Base-by-base conservation (phyloP, 1,140 invertebrate genomes). In the Drosophila elegans region DNA sequence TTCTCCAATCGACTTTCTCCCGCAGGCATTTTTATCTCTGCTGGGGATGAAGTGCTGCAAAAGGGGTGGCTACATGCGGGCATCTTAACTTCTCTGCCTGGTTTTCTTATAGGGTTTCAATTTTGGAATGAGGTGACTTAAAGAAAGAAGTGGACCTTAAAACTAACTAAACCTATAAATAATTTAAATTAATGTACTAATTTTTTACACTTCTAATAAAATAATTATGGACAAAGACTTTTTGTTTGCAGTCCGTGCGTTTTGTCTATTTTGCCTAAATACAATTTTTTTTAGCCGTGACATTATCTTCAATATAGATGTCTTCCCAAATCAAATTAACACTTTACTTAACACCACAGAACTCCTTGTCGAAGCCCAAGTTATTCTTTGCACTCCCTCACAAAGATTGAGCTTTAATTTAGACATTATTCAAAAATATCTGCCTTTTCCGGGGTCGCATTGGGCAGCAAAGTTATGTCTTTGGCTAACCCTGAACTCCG, bases 351-450 rank as follows among this genome's bases (percentile, higher is more conserved):
- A 3, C 11, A 12, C 16, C 32, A 4, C 6, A 36, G 46, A 59
- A 27, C 7, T 32, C 16, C 12, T 45, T 7, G n/a, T 13, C 3
- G 12, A 63, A 3, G 3, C 27, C 10, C 56, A 12, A 13, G 4
- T 11, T 5, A 41, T 25, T 5, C 7, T 16, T 21, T 36, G n/a
- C 1, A 2, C 9, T 6, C 42, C 29, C 25, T 3, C 21, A 11
- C 38, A 57, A 52, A 32, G 38, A 38, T 48, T 48, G 13, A 55
- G 21, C 49, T 63, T 56, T 85, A 79, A 86, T 86, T 86, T 66
- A 86, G 83, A 88, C 79, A 86, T 86, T 60, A 86, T 46, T 86
- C 83, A 73, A 88, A 82, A 74, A 52, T 79, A 49, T 39, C 63
- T 32, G 12, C 53, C 54, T 64, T 21, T 46, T 27, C 41, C 21